Evolutionary conservation across 2,113 vertebrate genomes (phyloP).

Genomic region (Sigmodon hispidus): DNA sequence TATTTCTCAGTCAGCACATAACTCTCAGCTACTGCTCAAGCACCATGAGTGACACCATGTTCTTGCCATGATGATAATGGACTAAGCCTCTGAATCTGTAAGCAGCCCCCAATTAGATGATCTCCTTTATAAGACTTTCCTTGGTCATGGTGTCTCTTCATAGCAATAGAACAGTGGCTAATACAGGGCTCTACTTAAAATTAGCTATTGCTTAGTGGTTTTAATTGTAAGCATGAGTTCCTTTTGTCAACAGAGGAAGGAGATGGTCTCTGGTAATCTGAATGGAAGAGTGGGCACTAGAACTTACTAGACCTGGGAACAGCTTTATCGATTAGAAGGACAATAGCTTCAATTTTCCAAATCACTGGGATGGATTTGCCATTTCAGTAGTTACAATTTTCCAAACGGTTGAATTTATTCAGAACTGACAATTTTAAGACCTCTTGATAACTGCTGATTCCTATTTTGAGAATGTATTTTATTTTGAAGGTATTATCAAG

Average conservation of each 20-base stretch:
- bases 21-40: background rate
- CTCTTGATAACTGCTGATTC: background rate
- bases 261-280: background rate
- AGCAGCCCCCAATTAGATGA: background rate
- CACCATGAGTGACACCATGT: background rate
- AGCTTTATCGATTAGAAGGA: background rate
- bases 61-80: background rate
- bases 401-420: conserved; percentile 20
- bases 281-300: background rate
- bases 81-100: background rate
- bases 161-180: background rate
- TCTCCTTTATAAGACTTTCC: background rate
- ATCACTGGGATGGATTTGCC: background rate
- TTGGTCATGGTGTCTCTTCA: background rate
- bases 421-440: background rate
- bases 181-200: background rate
- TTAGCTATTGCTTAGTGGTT: background rate
- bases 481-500: background rate
- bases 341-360: conserved; percentile 19
- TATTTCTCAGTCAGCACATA: background rate
- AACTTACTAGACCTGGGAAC: background rate
- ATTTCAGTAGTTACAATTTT: conserved; percentile 17
- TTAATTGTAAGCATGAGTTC: background rate
- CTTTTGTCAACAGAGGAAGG: background rate
- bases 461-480: background rate